Base-by-base conservation (phyloP, 1,140 invertebrate genomes). In the Yoshiicerus persimilis region DNA sequence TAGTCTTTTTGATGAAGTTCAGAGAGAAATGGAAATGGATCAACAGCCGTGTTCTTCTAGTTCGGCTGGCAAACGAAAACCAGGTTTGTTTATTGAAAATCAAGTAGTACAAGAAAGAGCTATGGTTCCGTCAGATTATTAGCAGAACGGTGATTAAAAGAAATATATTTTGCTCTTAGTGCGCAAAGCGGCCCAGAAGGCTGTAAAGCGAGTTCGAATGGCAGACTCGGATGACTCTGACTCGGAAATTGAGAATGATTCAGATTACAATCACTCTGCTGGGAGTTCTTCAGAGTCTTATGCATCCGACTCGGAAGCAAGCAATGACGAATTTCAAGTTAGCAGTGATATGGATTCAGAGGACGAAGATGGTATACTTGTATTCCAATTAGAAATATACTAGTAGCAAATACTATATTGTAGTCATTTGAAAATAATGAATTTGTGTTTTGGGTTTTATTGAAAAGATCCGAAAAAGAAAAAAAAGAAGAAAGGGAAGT, bases 311-410 rank as follows among this genome's bases (percentile, higher is more conserved):
- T 85, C 88, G 3, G 41, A 88, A n/a, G 41, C 87, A 23, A 86
- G 86, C 64, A 70, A 87, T 41, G 86, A 77, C 20, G 62, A 66
- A 13, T 41, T 56, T 16, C 62, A 87, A 23, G 11, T 25, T 2
- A 38, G 36, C 11, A 47, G 38, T 27, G 83, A 84, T 92, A 95
- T 95, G 86, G 96, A 96, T 87, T 96, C 95, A 91, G 97, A 97
- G 92, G 96, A 95, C 89, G 97, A 98, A 93, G 95, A 95, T 87
- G 95, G 95, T 93, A n/a, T n/a, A n/a, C n/a, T n/a, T n/a, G n/a
- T n/a, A n/a, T n/a, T n/a, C n/a, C n/a, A n/a, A n/a, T n/a, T n/a
- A n/a, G n/a, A n/a, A n/a, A n/a, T n/a, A n/a, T n/a, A n/a, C n/a
- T n/a, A n/a, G n/a, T n/a, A n/a, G n/a, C n/a, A n/a, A n/a, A n/a